Conservation (phyloP, 2,113 vertebrate genomes). For the Gavialis gangeticus region DNA sequence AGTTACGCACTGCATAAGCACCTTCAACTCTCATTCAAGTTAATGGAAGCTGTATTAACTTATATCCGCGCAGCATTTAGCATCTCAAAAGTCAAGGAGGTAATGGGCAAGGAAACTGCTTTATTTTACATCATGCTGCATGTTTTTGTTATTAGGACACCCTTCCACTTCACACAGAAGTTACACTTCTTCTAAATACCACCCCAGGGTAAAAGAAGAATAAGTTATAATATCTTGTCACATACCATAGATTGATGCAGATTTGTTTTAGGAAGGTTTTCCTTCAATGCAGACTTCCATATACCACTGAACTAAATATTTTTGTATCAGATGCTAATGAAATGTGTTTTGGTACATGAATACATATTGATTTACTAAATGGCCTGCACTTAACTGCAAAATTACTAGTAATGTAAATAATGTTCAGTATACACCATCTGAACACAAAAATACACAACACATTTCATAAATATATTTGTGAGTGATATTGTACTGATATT, state of each 20-base stretch:
- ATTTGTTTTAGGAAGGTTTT: background rate
- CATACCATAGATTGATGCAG: background rate
- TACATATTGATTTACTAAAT: background rate
- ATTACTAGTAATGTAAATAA: background rate
- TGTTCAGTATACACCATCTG: background rate
- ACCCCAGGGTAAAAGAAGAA: background rate
- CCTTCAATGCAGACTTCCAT: background rate
- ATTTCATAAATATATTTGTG: rapidly evolving
- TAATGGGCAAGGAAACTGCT: background rate
- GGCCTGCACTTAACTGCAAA: background rate
- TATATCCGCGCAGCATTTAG: background rate
- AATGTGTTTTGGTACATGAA: background rate
- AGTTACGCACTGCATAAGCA: background rate
- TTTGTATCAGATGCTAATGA: background rate
- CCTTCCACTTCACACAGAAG: background rate
- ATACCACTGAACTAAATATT: background rate
- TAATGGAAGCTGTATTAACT: background rate
- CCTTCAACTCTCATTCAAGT: background rate
- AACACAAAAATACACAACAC: rapidly evolving
- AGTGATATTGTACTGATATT: no score
- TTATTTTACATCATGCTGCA: background rate
- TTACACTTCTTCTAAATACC: rapidly evolving
- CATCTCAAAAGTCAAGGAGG: background rate
- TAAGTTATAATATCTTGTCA: background rate
- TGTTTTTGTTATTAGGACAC: background rate